phyloP scores from a whole-genome alignment of 2,888 invertebrate genomes.

The Drosophila limbata region DNA sequence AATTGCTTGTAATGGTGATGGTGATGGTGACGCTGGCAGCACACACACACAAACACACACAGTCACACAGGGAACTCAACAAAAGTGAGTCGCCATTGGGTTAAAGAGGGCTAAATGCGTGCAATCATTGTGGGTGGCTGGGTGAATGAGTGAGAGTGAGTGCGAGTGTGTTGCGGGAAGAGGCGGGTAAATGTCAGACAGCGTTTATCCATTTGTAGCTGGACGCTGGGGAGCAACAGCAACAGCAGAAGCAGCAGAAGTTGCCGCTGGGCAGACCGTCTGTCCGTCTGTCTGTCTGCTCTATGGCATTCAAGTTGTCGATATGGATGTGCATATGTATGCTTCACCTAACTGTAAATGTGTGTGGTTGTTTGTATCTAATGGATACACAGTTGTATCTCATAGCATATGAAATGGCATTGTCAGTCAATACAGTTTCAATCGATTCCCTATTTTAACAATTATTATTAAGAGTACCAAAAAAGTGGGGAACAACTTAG shows the following conservation, averaged over 20 bases:
- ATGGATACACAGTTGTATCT: slow-evolving; percentile 68
- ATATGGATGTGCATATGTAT: slow-evolving; percentile 55
- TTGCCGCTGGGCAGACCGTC: slow-evolving; percentile 43
- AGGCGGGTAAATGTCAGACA: slow-evolving; percentile 72
- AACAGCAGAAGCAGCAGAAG: slow-evolving; percentile 29
- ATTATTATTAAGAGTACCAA: neutral
- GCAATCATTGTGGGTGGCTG: slow-evolving; percentile 69
- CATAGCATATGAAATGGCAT: slow-evolving; percentile 47
- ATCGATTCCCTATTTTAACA: neutral
- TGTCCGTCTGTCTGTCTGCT: slow-evolving; percentile 12
- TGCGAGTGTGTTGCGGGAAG: neutral
- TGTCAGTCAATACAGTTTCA: slow-evolving; percentile 17
- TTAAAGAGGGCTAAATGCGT: slow-evolving; percentile 77
- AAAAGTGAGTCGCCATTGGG: slow-evolving; percentile 49
- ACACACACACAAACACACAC: slow-evolving; percentile 20
- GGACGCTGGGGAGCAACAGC: slow-evolving; percentile 58
- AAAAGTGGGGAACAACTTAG: neutral
- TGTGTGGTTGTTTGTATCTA: slow-evolving; percentile 37
- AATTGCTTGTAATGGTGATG: slow-evolving; percentile 82
- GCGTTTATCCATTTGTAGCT: slow-evolving; percentile 79
- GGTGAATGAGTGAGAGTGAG: slow-evolving; percentile 9
- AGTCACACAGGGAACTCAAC: slow-evolving; percentile 2
- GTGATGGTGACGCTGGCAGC: slow-evolving; percentile 22
- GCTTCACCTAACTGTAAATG: slow-evolving; percentile 6
- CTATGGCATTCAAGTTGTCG: slow-evolving; percentile 52